phyloP scores from a whole-genome alignment of 2,888 invertebrate species.

The Deroplatys truncata region DNA sequence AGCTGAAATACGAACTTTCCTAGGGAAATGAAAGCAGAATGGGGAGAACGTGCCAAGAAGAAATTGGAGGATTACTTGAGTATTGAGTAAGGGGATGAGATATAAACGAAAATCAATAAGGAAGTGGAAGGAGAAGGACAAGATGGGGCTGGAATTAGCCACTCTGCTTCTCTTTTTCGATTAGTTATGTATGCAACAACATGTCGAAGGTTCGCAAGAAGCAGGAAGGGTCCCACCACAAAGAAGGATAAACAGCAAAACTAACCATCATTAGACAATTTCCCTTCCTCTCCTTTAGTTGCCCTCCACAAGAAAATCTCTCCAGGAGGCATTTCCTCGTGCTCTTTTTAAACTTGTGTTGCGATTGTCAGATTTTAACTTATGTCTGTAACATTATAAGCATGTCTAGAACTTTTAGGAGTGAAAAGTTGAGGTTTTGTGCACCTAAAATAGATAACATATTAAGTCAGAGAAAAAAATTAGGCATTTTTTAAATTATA shows the following conservation, averaged over 20 bases:
- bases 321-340: background rate
- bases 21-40: background rate
- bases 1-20: background rate
- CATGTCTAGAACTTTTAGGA: too few species aligned
- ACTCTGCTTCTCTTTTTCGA: constrained; percentile 13
- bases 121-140: background rate
- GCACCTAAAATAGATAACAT: too few species aligned
- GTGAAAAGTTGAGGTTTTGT: too few species aligned
- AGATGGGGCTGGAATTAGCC: constrained; percentile 19
- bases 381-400: too few species aligned
- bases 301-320: background rate
- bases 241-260: constrained; percentile 2
- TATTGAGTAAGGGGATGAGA: constrained; percentile 16
- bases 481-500: too few species aligned
- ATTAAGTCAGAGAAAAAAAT: too few species aligned
- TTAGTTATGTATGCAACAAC: constrained; percentile 22
- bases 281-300: background rate
- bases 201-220: constrained; percentile 9
- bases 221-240: background rate
- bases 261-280: constrained; percentile 5
- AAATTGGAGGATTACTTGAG: constrained; percentile 24
- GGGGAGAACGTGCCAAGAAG: constrained; percentile 1
- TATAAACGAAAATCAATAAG: constrained; percentile 29
- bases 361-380: background rate
- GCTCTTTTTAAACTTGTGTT: background rate